Percentiles rank a stretch among this genome's conserved stretches.
Conservation (phyloP, 2,797 vertebrate species). For the Phataginus tricuspis region DNA sequence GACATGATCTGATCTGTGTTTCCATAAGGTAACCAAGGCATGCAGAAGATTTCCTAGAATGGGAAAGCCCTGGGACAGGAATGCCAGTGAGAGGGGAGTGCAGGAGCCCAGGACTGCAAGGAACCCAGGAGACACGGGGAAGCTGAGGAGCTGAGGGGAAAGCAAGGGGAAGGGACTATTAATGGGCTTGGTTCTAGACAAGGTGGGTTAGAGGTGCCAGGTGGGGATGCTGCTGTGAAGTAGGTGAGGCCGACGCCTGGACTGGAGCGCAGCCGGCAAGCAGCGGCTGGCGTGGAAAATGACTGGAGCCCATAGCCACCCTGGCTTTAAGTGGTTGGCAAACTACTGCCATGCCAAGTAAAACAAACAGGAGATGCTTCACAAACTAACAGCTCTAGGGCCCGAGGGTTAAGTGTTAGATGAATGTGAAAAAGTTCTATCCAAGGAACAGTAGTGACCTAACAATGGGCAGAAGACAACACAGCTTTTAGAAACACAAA, state of each 20-base stretch:
- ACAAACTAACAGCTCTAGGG: background rate
- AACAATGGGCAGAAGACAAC: background rate
- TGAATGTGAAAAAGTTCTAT: background rate
- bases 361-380: background rate
- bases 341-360: background rate
- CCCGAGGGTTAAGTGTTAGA: background rate
- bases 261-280: too few species aligned
- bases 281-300: too few species aligned
- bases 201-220: background rate
- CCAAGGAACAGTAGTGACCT: background rate
- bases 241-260: background rate
- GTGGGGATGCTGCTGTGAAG: accelerated
- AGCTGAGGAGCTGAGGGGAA: background rate
- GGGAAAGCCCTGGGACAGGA: background rate
- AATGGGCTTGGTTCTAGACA: background rate
- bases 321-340: background rate
- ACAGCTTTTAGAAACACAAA: background rate
- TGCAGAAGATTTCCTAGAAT: background rate
- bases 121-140: background rate
- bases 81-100: too few species aligned
- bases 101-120: background rate
- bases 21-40: background rate
- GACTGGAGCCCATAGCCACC: background rate
- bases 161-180: accelerated
- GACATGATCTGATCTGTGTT: background rate